These are phyloP conservation scores for Zelostemma sp. DNA, from an alignment of 1,140 invertebrate genomes.

Conservation along the genomic window DNA sequence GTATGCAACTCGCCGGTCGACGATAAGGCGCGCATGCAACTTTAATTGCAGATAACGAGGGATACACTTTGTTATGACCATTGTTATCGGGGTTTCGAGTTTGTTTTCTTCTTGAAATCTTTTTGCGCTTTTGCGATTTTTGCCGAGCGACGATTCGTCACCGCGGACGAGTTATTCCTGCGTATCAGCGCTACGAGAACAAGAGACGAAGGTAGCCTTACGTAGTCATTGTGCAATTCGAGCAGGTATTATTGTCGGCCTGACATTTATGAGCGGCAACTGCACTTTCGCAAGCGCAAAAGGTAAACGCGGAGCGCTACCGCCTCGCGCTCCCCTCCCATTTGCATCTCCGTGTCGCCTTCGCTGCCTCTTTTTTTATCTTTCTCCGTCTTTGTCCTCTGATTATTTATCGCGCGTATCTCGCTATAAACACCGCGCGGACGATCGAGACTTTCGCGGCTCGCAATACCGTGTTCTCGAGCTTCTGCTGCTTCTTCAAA, in stretches of 20 bases:
- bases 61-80: too few relatives aligned
- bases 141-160: too few relatives aligned
- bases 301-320: conserved; percentile 22
- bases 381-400: conserved; percentile 24
- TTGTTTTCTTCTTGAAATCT: too few relatives aligned
- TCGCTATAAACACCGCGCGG: conserved; percentile 16
- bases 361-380: conserved; percentile 32
- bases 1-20: not conserved
- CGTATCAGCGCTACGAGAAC: too few relatives aligned
- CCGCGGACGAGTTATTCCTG: too few relatives aligned
- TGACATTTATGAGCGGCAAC: conserved; percentile 34
- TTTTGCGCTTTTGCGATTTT: too few relatives aligned
- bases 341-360: conserved; percentile 12
- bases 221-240: conserved; percentile 20
- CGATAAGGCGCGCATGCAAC: not conserved
- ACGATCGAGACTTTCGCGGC: not conserved
- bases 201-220: not conserved
- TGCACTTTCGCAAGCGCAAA: conserved; percentile 34
- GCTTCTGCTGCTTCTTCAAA: too few relatives aligned
- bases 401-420: conserved; percentile 35
- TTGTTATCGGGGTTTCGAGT: too few relatives aligned
- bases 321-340: conserved; percentile 10
- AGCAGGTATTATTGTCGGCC: conserved; percentile 18
- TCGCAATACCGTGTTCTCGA: not conserved
- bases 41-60: not conserved